A percentile compares a stretch with the other conserved stretches of the same genome.
Conservation (phyloP, 2,113 vertebrate species). For the Eurystomus gularis region DNA sequence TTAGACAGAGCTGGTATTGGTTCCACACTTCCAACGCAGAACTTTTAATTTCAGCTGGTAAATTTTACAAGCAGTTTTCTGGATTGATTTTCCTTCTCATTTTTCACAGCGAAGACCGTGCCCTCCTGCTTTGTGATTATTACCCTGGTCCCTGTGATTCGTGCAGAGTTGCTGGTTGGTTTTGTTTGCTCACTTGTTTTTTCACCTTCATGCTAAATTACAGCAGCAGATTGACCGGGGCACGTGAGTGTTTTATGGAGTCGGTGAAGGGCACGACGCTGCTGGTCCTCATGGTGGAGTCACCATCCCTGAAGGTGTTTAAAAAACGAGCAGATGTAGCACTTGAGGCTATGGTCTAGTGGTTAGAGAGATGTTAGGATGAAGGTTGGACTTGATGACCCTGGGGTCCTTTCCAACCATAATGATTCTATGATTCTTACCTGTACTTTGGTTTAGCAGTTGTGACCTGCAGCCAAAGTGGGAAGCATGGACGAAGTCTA, state of each 20-base stretch:
- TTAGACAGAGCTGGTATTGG: not conserved
- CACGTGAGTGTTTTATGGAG: not conserved
- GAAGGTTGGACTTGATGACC: too few relatives aligned
- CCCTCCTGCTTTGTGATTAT: not conserved
- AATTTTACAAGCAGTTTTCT: not conserved
- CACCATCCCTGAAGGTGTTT: too few relatives aligned
- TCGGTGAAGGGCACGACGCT: not conserved
- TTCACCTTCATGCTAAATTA: constrained; percentile 50
- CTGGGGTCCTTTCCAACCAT: too few relatives aligned
- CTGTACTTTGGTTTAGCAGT: not conserved
- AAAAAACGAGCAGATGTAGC: too few relatives aligned
- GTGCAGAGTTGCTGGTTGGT: not conserved
- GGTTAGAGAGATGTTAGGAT: too few relatives aligned
- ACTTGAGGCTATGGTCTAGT: too few relatives aligned
- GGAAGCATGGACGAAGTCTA: not conserved
- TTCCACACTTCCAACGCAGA: not conserved
- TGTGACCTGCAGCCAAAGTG: not conserved
- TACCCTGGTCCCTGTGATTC: not conserved
- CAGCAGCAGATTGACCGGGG: not conserved
- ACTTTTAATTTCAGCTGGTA: not conserved
- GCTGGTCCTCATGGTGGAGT: not conserved
- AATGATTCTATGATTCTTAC: too few relatives aligned
- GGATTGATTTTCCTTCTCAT: not conserved
- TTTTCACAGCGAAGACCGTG: not conserved
- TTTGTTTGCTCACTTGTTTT: not conserved